phyloP scores from a whole-genome alignment of 2,113 vertebrate species.

The Pica pica region DNA sequence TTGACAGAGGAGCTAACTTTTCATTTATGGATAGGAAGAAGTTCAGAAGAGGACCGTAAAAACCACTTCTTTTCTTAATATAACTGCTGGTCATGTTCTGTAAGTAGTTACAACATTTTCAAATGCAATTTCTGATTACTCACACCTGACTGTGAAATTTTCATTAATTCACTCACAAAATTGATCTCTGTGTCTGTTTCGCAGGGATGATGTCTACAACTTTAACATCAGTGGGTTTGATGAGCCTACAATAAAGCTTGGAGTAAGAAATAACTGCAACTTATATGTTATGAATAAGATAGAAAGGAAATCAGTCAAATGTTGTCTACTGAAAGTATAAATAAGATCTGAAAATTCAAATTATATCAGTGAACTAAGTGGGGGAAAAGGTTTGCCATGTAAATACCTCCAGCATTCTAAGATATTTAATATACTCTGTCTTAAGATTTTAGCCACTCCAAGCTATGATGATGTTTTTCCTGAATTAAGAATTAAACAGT shows the following conservation, averaged over 20 bases:
- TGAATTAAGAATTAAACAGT: not conserved
- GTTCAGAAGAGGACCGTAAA: conserved; percentile 54
- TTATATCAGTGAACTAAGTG: not conserved
- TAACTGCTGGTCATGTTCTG: conserved; percentile 22
- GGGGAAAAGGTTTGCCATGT: not conserved
- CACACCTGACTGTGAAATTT: not conserved
- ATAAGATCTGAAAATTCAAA: not conserved
- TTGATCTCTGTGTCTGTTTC: conserved; percentile 22
- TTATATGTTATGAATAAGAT: not conserved
- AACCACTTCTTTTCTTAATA: conserved; percentile 44
- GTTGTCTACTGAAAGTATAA: not conserved
- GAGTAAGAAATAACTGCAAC: conserved; percentile 64
- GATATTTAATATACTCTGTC: fast-evolving
- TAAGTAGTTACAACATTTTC: conserved; percentile 58
- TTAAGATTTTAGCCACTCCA: not conserved
- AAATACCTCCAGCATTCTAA: not conserved
- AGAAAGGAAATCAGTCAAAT: not conserved
- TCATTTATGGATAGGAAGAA: conserved; percentile 56
- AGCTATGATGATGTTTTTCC: not conserved
- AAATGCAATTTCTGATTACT: not conserved
- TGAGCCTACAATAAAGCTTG: conserved; percentile 77
- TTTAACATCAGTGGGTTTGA: conserved; percentile 69
- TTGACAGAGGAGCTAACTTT: not conserved
- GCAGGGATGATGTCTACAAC: conserved; percentile 76
- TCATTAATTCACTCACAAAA: not conserved